Base-by-base conservation (phyloP, 2,797 vertebrate genomes). In the Antennarius maculatus region DNA sequence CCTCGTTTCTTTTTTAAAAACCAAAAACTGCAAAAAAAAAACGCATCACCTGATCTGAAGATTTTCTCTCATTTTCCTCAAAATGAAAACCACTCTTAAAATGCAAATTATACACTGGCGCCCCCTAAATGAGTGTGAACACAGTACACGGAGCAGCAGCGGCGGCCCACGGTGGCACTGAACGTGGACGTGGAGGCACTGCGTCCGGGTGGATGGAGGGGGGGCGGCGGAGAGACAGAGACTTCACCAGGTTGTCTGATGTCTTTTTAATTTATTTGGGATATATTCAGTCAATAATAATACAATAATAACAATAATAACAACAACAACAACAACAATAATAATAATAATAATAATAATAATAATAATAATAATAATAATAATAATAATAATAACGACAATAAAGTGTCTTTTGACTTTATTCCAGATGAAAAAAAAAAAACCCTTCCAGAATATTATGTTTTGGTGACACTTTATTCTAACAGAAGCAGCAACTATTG, bases 41-140 rank as follows among this genome's bases (percentile, higher is more conserved):
- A n/a, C 29, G 37, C 23, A 61, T 63, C 42, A 54, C 7, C 45
- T 76, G 64, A 82, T 50, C 77, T 48, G 54, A 18, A 59, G 51
- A 41, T 52, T 13, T 10, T 13, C 48, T 31, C 50, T 43, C 34
- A 46, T 13, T 9, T 51, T 57, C 62, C 47, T 71, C 66, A 54
- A 3, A 8, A 18, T 5, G 18, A 27, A 29, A 37, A 54, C 34
- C 61, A 9, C 18, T 55, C 69, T 8, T 17, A 52, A 52, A 18
- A 60, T 54, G 82, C 82, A 66, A 2, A 81, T 87, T 83, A 90
- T 86, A 80, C 89, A 80, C 85, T 87, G 84, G 86, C 88, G 89
- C 86, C 89, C 89, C 84, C 88, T 90, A 85, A 79, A 74, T 78
- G 86, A 79, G 71, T 58, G 50, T 18, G 18, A 15, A 7, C 69